phyloP scores from a whole-genome alignment of 2,113 vertebrate species.

The Globicephala melas region DNA sequence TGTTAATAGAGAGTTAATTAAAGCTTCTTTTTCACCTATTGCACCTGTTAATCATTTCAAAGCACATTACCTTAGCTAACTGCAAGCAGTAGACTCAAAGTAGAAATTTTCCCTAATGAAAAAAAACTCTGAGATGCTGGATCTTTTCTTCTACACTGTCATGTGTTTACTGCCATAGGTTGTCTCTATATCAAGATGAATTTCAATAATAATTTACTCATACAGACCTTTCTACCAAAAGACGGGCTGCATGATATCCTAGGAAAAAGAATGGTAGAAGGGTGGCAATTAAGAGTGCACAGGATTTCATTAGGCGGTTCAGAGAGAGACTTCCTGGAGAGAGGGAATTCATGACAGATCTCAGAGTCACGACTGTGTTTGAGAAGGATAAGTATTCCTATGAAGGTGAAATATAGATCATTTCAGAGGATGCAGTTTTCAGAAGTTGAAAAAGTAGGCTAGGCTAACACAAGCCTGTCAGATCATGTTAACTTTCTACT shows the following conservation, averaged over 20 bases:
- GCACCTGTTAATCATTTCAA: conserved; percentile 40
- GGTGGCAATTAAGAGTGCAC: not conserved
- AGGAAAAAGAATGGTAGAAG: not conserved
- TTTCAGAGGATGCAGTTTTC: not conserved
- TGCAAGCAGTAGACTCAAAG: not conserved
- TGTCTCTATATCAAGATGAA: not conserved
- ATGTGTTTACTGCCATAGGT: not conserved
- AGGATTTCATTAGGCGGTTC: not conserved
- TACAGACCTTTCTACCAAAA: not conserved
- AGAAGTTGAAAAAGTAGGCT: not conserved
- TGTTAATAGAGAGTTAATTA: conserved; percentile 41
- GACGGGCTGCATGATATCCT: not conserved
- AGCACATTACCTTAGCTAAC: conserved; percentile 25
- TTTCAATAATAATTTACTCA: conserved; percentile 12
- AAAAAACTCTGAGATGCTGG: conserved; percentile 20
- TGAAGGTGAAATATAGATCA: not conserved
- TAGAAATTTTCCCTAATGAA: not conserved
- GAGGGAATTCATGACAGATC: not conserved
- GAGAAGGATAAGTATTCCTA: not conserved
- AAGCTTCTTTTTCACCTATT: conserved; percentile 36
- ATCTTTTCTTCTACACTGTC: not conserved
- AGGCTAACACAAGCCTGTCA: not conserved
- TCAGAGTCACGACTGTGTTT: not conserved
- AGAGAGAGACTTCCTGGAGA: not conserved
- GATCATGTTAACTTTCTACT: not conserved